A percentile compares a stretch with the other conserved stretches of the same genome.
Conservation (phyloP, 2,113 vertebrate genomes). For the Cygnus buccinator region DNA sequence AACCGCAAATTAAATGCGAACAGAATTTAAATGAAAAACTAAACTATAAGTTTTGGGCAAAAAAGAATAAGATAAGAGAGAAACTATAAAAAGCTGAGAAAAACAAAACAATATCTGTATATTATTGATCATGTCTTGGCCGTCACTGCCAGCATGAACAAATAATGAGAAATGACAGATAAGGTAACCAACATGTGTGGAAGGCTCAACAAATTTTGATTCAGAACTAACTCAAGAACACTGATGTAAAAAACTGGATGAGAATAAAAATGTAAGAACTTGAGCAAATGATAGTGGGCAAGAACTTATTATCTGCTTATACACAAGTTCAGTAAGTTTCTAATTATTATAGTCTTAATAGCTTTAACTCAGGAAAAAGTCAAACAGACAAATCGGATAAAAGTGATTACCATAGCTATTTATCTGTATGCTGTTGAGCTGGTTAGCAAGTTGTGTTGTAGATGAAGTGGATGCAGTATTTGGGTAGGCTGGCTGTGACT, state of each 20-base stretch:
- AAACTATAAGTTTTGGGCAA: neutral
- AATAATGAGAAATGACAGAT: neutral
- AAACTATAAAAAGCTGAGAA: neutral
- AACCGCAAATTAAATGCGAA: neutral
- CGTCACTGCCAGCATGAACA: neutral
- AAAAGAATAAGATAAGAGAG: neutral
- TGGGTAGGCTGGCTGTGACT: slow-evolving; percentile 72
- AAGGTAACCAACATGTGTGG: accelerated
- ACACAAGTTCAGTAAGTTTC: neutral
- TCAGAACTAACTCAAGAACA: neutral
- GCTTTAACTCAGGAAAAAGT: neutral
- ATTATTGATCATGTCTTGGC: neutral
- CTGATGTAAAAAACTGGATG: neutral
- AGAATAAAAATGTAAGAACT: neutral
- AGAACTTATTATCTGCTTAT: neutral
- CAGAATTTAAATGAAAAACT: neutral
- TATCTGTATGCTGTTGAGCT: slow-evolving; percentile 88
- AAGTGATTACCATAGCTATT: slow-evolving; percentile 83
- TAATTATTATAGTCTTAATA: neutral
- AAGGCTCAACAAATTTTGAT: neutral
- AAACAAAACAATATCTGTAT: neutral
- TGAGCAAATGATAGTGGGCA: neutral
- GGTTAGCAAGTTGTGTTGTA: slow-evolving; percentile 83
- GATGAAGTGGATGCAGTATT: slow-evolving; percentile 72
- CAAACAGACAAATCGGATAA: neutral